A percentile compares a stretch with the other conserved stretches of the same genome.
Conservation (phyloP, 2,888 invertebrate species). For the Tryphoninae sp. region DNA sequence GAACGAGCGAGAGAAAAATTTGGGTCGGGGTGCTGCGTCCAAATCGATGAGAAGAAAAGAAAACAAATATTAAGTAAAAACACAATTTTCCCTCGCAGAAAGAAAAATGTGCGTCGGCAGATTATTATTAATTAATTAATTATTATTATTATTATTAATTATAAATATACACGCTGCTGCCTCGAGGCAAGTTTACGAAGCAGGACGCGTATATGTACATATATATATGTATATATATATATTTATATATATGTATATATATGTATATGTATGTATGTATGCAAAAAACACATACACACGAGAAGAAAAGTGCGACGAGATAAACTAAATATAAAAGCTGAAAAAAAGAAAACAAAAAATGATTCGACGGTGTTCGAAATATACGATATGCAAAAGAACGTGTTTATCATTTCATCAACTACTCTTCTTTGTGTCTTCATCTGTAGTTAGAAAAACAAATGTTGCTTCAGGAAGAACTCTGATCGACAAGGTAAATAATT, state of each 20-base stretch:
- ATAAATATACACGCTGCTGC: conserved; percentile 60
- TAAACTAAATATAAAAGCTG: conserved; percentile 58
- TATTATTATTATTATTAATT: conserved; percentile 57
- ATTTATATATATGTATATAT: conserved; percentile 15
- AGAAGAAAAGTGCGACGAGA: conserved; percentile 54
- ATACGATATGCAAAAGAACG: conserved; percentile 78
- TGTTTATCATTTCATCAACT: conserved; percentile 58
- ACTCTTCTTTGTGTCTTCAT: conserved; percentile 26
- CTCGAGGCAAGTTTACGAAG: conserved; percentile 61
- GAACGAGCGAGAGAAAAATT: conserved; percentile 6
- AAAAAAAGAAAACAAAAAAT: conserved; percentile 61
- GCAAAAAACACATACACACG: conserved; percentile 18
- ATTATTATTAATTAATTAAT: conserved; percentile 61
- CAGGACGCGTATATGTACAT: conserved; percentile 52
- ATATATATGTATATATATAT: conserved; percentile 24
- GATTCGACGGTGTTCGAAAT: conserved; percentile 75
- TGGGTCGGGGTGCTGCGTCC: conserved; percentile 57
- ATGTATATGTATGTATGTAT: conserved; percentile 35
- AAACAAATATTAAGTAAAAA: conserved; percentile 24
- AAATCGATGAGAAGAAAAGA: conserved; percentile 41
- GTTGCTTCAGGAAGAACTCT: neutral
- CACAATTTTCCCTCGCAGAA: conserved; percentile 50
- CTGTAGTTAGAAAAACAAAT: neutral
- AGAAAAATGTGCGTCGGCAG: conserved; percentile 54
- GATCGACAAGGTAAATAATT: neutral